Conservation (phyloP, 2,888 invertebrate genomes). For the Metalampra italica region DNA sequence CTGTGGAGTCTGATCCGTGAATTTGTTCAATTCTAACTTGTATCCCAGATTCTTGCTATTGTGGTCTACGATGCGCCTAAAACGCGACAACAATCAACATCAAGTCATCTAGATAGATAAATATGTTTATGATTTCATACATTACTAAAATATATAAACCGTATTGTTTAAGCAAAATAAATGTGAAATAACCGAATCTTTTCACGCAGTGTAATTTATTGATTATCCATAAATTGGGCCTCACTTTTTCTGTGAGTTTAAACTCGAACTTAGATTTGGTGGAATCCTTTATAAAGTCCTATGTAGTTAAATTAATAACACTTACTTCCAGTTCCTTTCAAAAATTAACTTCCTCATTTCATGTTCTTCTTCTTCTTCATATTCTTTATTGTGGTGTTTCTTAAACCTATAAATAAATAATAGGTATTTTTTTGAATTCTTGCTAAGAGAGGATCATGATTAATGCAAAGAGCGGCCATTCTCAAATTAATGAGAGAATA, state of each 20-base stretch:
- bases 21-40: constrained; percentile 38
- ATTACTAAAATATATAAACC: no score
- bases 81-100: constrained; percentile 4
- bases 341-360: constrained; percentile 11
- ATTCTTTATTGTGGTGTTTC: constrained; percentile 9
- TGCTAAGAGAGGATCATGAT: no score
- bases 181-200: no score
- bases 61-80: constrained; percentile 33
- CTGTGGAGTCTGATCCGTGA: constrained; percentile 33
- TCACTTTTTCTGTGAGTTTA: no score
- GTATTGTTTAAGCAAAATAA: no score
- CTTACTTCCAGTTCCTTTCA: constrained; percentile 16
- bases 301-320: background rate
- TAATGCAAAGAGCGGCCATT: no score
- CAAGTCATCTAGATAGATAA: background rate
- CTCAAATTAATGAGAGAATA: no score
- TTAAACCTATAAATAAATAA: constrained; percentile 8
- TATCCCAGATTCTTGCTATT: constrained; percentile 38
- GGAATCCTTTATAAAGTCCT: background rate
- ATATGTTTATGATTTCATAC: background rate
- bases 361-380: constrained; percentile 7
- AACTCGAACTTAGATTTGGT: no score
- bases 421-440: no score
- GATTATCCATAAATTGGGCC: no score
- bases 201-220: no score